Percentiles rank a stretch among this genome's conserved stretches.
Conservation (phyloP, 2,113 vertebrate species). For the Rhagologus leucostigma region DNA sequence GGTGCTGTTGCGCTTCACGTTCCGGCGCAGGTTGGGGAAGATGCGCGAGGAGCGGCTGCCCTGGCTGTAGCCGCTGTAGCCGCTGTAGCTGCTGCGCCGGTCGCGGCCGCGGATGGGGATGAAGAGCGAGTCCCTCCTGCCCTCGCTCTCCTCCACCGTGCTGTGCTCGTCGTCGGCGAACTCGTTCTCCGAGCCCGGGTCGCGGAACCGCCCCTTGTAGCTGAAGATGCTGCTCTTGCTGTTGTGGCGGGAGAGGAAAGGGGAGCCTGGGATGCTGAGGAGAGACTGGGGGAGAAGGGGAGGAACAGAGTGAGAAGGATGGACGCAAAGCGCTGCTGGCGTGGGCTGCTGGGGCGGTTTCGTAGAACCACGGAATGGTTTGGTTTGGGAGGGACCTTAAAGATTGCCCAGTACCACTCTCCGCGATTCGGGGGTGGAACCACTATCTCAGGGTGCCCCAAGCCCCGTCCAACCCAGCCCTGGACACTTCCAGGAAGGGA, state of each 20-base stretch:
- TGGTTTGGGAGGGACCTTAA: background rate
- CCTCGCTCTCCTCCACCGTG: constrained; percentile 95
- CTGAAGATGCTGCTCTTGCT: constrained; percentile 99
- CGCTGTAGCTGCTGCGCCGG: constrained; percentile 86
- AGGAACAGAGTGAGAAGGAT: fast-evolving
- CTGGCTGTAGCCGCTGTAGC: constrained; percentile 94
- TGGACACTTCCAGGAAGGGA: background rate
- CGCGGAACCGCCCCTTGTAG: constrained; percentile 86
- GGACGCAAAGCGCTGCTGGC: fast-evolving
- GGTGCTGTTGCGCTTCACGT: constrained; percentile 94
- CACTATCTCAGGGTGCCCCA: background rate
- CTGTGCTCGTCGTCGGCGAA: constrained; percentile 98
- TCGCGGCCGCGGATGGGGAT: constrained; percentile 85
- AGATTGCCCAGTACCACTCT: background rate
- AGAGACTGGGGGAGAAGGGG: constrained; percentile 79
- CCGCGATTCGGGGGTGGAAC: fast-evolving
- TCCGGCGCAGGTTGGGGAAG: constrained; percentile 88
- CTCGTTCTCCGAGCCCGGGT: constrained; percentile 92
- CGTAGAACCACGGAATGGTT: fast-evolving
- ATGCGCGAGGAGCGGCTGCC: constrained; percentile 88
- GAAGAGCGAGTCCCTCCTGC: constrained; percentile 92
- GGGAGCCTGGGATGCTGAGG: constrained; percentile 95
- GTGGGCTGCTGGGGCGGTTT: background rate
- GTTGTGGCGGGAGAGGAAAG: constrained; percentile 95
- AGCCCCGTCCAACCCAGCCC: background rate